Evolutionary conservation across 2,797 vertebrate genomes (phyloP), one percentile per base, ranked within the genome.

Genomic region (Trachurus trachurus): DNA sequence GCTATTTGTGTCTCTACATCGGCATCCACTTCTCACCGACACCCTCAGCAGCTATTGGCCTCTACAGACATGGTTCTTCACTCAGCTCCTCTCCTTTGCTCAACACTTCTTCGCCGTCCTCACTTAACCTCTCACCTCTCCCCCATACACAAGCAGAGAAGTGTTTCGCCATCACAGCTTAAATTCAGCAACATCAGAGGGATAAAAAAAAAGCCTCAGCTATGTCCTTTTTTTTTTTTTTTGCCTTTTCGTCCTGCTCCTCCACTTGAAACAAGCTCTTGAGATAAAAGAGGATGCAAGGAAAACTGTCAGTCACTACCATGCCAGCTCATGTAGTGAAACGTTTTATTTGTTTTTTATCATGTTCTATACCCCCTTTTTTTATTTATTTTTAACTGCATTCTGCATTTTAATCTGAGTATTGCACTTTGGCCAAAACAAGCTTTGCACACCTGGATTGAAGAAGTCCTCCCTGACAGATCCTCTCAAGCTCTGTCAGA

Each of bases 11-110:
- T 37, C 81, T 77, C 80, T 74, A 71, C 68, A n/a, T 64, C 75
- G 75, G 68, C 63, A 74, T 53, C 70, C 13, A n/a, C 44, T 69
- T 59, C 64, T 74, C 19, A 26, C 16, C 12, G 44, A 47, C 29
- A 34, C 50, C 60, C 47, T 50, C 26, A 22, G 70, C 40, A 37
- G 60, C 73, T 72, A 57, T 50, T 68, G 67, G 85, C 81, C 74
- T 81, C 50, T 9, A 40, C 31, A 76, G 74, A 81, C 64, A 86
- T 54, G 52, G 66, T 76, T 81, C 65, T 71, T 85, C 63, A 63
- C 70, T 71, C 74, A 61, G 47, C 56, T 53, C 8, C 9, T n/a
- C 64, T 53, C 66, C 66, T 61, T 69, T 26, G 39, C 67, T 83
- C 19, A 4, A 68, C 22, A 70, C 52, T 22, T 77, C 49, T 44